Evolutionary conservation across 30 jellyfish, hydroid and myxozoan genomes (phyloP), one percentile per base, ranked within the genome.

Genomic region (Aurelia aurita complex sp. Pacific): DNA sequence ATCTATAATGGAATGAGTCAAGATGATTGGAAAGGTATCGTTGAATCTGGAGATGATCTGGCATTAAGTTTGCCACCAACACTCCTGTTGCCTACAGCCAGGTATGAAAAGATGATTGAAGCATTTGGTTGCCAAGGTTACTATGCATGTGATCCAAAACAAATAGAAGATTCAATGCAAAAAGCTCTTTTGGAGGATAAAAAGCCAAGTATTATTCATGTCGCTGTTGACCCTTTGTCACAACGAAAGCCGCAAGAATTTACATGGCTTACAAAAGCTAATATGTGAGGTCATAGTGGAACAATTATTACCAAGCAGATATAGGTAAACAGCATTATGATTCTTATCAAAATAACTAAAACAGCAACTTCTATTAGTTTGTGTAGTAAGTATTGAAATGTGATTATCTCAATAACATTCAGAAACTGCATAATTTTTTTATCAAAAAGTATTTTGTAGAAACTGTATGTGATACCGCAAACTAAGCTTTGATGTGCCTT

Each of bases 71-170:
- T 92, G 52, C 98, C 97, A 32, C 98, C 98, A 17, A 86, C 94
- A 6, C 83, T 90, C 5, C 91, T 92, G 6, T 53, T 87, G 16
- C 97, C 98, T 10, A 68, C 89, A 10, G 94, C 91, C 17, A 72
- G 92, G 72, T 91, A 91, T 72, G 98, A 91, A 80, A 91, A 85
- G 63, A 85, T 91, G 86, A 91, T 91, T 74, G 96, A 91, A 32
- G 96, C 98, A 50, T 83, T 91, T 67, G 96, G 96, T 19, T 80
- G 98, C 70, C 81, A 61, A 10, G 98, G 98, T 12, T 85, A 85
- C 54, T 72, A 73, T 68, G 98, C 82, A 0, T 32, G 60, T 78
- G n/a, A 88, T 2, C 91, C 94, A 12, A 70, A 76, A 5, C 90
- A 91, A 35, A 52, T 91, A 10, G 96, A 76, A 42, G 84, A 51